Base-by-base conservation (phyloP, 2,888 invertebrate species). In the Melanostoma mellinum region DNA sequence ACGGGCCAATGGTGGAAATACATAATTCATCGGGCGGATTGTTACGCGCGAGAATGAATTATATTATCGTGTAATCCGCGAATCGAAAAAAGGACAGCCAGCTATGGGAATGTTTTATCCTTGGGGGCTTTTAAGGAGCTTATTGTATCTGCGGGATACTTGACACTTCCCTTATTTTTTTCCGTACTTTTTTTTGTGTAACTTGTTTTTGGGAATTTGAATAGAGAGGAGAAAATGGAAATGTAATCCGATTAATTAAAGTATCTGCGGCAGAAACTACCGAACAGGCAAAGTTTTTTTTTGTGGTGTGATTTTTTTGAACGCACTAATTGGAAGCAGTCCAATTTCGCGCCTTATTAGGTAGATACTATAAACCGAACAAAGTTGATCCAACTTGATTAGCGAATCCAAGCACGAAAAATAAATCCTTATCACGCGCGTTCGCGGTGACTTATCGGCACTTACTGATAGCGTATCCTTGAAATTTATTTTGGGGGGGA, bases 391-490 rank as follows among this genome's bases (percentile, higher is more conserved):
- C 42, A n/a, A 48, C 30, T 40, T 32, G 63, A 48, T 50, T 63
- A 38, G 50, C 30, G 38, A 20, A 20, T 20, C 20, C 20, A 20
- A 20, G 20, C 20, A 20, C 20, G 20, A 32, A 50, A 63, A 50
- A 50, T 63, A 50, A 56, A 55, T 68, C 58, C 42, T 52, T 67
- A 74, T 74, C 61, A 79, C 84, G 79, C 79, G 79, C 74, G 78
- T 71, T 84, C 79, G 46, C 60, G 52, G 65, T 79, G 84, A 79
- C 79, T 84, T 84, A 84, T 84, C 84, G 79, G 50, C 71, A 74
- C 84, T 79, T 79, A 84, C 84, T 84, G 84, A 84, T 84, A 84
- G 79, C 71, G 75, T 79, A 84, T 84, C 84, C 79, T 84, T 84
- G 84, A 84, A 79, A 72, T 67, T 53, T 63, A 65, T 71, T 65